Base-by-base conservation (phyloP, 1,140 invertebrate genomes). In the Heliconius himera region DNA sequence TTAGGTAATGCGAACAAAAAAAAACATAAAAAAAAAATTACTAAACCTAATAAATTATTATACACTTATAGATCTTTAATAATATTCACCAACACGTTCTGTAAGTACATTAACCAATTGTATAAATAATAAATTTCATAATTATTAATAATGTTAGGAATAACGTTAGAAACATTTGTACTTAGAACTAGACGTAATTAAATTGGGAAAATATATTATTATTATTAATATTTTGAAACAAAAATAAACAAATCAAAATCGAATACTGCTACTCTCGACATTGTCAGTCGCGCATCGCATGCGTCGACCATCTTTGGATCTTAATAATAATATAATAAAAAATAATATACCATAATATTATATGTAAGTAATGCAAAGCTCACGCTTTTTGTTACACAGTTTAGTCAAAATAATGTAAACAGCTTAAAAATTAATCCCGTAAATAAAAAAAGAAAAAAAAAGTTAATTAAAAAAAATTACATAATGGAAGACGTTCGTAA, bases 31-130 rank as follows among this genome's bases (percentile, higher is more conserved):
- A 79, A 73, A 79, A 76, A 76, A 49, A 71, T 76, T 11, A 70
- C 54, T 79, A 73, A 66, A 73, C 79, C 51, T 70, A 80, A 79
- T 46, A 76, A 82, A 82, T 66, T 26, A 66, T 26, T 22, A 22
- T 66, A 66, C 22, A 66, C 22, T 56, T 82, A 87, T 86, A 88
- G 78, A 87, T 89, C 82, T 88, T 81, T 87, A 84, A 85, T 79
- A 76, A 71, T 76, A 84, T 81, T 83, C 78, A 74, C 84, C 83
- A 89, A 90, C 82, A 89, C 83, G 82, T 74, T 41, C 84, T 81
- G 88, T 93, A 93, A 93, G 92, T 92, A 91, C 91, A 91, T 92
- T 87, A 90, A 90, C 90, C 91, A 92, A 91, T 89, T 84, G 80
- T 84, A 89, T 88, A 91, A 87, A 90, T 89, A 91, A 87, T 51